Evolutionary conservation across 2,113 vertebrate genomes (phyloP).

Genomic region (Gasterosteus aculeatus): DNA sequence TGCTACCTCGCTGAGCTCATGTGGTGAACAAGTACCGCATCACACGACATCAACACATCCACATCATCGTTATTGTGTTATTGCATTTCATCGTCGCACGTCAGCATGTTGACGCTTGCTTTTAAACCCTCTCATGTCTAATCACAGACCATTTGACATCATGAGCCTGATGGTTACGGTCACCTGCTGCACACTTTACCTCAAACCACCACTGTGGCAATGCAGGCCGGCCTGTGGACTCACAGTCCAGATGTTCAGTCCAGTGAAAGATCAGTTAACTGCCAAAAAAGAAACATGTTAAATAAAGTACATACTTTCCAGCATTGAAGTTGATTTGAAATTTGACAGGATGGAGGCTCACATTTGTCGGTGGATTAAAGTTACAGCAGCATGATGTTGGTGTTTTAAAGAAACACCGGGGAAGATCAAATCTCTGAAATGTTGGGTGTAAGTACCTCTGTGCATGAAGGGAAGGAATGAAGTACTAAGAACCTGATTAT

Average conservation of each 20-base stretch:
- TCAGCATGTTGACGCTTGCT: no score
- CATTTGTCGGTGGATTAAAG: background rate
- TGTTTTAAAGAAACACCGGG: slow-evolving; percentile 2
- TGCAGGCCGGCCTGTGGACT: no score
- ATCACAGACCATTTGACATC: no score
- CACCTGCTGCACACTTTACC: no score
- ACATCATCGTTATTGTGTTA: no score
- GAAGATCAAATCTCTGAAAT: background rate
- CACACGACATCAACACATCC: no score
- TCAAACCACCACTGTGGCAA: no score
- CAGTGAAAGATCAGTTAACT: background rate
- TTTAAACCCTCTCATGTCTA: no score
- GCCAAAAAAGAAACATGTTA: background rate
- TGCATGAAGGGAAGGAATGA: background rate
- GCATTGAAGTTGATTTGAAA: background rate
- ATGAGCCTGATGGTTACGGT: no score
- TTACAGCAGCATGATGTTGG: background rate
- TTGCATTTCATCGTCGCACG: no score
- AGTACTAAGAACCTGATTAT: slow-evolving; percentile 1
- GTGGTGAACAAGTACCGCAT: no score
- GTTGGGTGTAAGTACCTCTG: background rate
- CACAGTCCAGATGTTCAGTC: background rate
- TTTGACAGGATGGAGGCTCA: background rate
- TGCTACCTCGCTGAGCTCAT: no score
- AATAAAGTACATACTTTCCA: background rate